Conservation (phyloP, 1,140 invertebrate genomes). For the Lordiphosa collinella region DNA sequence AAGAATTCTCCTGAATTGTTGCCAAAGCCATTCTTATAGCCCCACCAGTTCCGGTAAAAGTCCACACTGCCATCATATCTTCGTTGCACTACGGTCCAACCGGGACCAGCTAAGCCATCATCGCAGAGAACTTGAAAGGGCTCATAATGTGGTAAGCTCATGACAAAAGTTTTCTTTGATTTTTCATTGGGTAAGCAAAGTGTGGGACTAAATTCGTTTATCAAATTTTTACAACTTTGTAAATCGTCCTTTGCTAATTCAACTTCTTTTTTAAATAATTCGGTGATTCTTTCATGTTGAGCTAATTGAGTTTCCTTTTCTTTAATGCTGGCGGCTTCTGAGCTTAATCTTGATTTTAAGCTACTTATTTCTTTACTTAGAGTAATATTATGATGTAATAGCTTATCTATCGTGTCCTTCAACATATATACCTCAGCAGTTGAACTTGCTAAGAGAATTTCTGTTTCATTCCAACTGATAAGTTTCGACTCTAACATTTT, state of each 20-base stretch:
- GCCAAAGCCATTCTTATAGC: slow-evolving; percentile 3
- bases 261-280: too few relatives aligned
- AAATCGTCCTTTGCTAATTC: not conserved
- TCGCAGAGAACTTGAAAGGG: slow-evolving; percentile 1
- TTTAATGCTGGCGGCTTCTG: too few relatives aligned
- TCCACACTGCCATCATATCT: not conserved
- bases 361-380: too few relatives aligned
- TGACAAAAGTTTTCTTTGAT: not conserved
- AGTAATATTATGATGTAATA: too few relatives aligned
- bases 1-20: not conserved
- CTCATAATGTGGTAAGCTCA: not conserved
- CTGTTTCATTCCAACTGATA: too few relatives aligned
- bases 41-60: not conserved
- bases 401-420: too few relatives aligned
- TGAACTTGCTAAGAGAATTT: too few relatives aligned
- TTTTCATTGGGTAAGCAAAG: not conserved
- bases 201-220: not conserved
- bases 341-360: too few relatives aligned
- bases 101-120: not conserved
- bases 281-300: too few relatives aligned
- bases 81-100: not conserved
- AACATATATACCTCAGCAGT: too few relatives aligned
- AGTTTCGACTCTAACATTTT: too few relatives aligned
- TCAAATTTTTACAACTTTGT: not conserved
- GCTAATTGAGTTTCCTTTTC: too few relatives aligned